Evolutionary conservation across 1,140 invertebrate species (phyloP), one percentile per base, ranked within the genome.

Genomic region (Lordiphosa collinella): DNA sequence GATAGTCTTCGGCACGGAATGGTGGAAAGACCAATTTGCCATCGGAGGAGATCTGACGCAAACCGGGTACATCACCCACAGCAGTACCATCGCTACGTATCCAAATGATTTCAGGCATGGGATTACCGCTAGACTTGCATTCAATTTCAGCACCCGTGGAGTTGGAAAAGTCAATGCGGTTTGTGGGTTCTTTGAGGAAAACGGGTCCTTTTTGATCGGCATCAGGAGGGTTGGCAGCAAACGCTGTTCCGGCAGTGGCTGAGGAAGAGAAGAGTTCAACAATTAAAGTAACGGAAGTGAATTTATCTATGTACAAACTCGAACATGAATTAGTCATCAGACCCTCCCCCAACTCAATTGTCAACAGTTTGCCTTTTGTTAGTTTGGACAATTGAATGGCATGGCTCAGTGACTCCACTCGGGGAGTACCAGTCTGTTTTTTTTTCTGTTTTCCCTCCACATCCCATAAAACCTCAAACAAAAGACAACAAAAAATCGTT

Each of bases 11-110:
- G 31, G 95, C 96, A 44, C 96, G 92, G 92, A 98, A 98, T 7
- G 96, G 96, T 40, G 96, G 96, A 88, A 99, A 97, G 29, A 97
- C 95, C 60, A 99, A 91, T 80, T 98, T 98, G 80, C 97, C 96
- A 89, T 98, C 96, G 13, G 95, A 93, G 65, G 96, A 90, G 61
- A 97, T 94, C 92, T 96, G 94, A 91, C 95, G 91, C 31, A 97
- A 90, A 74, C 96, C 96, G 67, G 96, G 95, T 47, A 98, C 95
- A 85, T 97, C 95, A 40, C 94, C 95, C 51, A 98, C 95, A 55
- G 95, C 94, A 62, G 93, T 95, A 49, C 96, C 96, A 90, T 98
- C 96, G 68, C 92, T 91, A 74, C 95, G 92, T 31, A 97, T 93
- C 97, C 97, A 98, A 64, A 97, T 96, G 67, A 98, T 95, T 88